Conservation (phyloP, 2,888 invertebrate genomes). For the Trissolcus japonicus region DNA sequence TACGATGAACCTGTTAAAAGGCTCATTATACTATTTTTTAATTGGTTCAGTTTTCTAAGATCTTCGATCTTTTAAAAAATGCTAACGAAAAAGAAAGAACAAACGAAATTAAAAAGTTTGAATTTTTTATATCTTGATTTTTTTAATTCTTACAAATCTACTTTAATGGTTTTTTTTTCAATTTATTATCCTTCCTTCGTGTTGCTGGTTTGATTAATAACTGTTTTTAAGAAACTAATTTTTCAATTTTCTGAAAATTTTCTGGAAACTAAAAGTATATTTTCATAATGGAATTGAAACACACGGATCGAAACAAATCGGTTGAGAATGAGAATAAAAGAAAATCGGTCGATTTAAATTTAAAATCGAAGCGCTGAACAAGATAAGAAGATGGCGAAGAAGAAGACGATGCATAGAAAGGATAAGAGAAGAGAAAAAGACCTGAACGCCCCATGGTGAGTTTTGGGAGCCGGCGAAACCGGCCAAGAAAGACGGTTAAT, state of each 20-base stretch:
- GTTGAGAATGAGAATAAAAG: constrained; percentile 6
- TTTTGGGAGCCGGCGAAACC: constrained; percentile 55
- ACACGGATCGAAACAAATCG: neutral
- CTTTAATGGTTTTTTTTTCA: too few species aligned
- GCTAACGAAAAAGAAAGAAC: too few species aligned
- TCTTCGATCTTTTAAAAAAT: too few species aligned
- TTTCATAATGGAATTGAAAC: too few species aligned
- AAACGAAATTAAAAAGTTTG: too few species aligned
- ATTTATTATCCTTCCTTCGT: too few species aligned
- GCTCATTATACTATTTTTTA: constrained; percentile 45
- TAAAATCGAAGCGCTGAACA: constrained; percentile 5
- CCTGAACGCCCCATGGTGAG: constrained; percentile 39
- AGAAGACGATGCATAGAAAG: constrained; percentile 13
- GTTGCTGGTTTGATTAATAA: too few species aligned
- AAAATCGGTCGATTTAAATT: constrained; percentile 9
- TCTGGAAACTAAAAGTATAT: too few species aligned
- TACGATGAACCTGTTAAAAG: constrained; percentile 49
- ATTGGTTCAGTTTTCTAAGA: constrained; percentile 3
- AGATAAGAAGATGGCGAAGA: constrained; percentile 18
- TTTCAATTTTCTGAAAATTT: too few species aligned
- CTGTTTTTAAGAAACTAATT: too few species aligned
- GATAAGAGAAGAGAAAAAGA: constrained; percentile 21
- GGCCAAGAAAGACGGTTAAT: constrained; percentile 66
- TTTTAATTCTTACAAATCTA: too few species aligned
- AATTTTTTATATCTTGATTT: too few species aligned